Conservation (phyloP, 2,888 invertebrate species). For the Lepidocyrtoides sp. region DNA sequence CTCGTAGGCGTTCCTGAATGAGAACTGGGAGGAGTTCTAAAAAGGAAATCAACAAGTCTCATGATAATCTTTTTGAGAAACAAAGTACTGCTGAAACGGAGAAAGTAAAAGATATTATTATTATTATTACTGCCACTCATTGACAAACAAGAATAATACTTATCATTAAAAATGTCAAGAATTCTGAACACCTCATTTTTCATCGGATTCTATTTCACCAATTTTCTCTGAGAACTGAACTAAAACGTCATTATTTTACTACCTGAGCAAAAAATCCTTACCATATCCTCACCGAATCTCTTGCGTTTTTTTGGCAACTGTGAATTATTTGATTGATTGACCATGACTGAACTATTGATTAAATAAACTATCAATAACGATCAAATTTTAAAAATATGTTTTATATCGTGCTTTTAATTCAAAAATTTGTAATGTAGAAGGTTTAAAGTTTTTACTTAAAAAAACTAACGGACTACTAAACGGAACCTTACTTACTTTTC, state of each 20-base stretch:
- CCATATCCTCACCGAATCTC: constrained; percentile 2
- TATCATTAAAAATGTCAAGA: no score
- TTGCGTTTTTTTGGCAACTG: background rate
- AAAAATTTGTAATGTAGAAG: background rate
- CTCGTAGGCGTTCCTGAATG: constrained; percentile 87
- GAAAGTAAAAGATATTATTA: background rate
- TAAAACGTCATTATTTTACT: background rate
- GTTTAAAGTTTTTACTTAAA: background rate
- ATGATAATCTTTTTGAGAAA: background rate
- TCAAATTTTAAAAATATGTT: background rate
- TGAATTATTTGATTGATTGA: background rate
- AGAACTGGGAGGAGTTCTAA: constrained; percentile 84
- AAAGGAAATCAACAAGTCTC: background rate
- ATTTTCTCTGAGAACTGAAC: no score
- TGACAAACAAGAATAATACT: no score
- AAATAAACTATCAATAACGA: background rate
- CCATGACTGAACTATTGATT: constrained; percentile 7
- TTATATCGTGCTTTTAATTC: background rate
- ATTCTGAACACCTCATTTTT: background rate
- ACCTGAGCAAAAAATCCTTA: background rate
- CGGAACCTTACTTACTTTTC: background rate
- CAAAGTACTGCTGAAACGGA: background rate
- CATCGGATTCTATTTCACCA: background rate
- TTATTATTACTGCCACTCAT: background rate
- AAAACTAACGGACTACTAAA: background rate